Conservation (phyloP, 1,140 invertebrate genomes). For the Brachionus rotundiformis region DNA sequence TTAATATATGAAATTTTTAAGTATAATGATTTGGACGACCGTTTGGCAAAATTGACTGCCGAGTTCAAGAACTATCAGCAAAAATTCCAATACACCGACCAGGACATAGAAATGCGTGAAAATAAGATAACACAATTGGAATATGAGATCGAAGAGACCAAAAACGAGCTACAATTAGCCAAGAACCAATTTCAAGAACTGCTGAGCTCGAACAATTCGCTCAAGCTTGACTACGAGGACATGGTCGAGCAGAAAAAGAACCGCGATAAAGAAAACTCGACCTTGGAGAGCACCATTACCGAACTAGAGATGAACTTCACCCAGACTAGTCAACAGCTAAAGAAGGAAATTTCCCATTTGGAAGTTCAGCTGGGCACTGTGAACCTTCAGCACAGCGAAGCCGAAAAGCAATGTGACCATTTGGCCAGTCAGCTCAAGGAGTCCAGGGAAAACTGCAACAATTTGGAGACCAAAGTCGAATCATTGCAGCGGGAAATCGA, state of each 20-base stretch:
- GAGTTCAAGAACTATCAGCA: conserved; percentile 59
- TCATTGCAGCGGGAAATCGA: background rate
- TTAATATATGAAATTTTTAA: background rate
- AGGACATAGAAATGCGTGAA: conserved; percentile 57
- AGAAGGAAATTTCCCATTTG: conserved; percentile 55
- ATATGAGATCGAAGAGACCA: conserved; percentile 58
- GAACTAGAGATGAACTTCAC: conserved; percentile 61
- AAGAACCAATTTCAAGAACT: conserved; percentile 56
- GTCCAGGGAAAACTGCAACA: conserved; percentile 16
- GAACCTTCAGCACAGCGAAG: background rate
- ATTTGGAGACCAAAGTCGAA: conserved; percentile 4
- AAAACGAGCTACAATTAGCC: conserved; percentile 56
- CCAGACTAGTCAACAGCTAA: conserved; percentile 59
- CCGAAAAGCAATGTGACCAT: background rate
- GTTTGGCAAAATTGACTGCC: conserved; percentile 61
- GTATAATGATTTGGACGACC: conserved; percentile 58
- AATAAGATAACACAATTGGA: conserved; percentile 59
- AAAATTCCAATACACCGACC: conserved; percentile 57
- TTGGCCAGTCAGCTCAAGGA: conserved; percentile 1
- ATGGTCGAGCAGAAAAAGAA: conserved; percentile 59
- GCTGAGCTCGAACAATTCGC: conserved; percentile 56
- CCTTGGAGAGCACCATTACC: conserved; percentile 59
- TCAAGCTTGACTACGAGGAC: conserved; percentile 58
- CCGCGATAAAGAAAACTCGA: conserved; percentile 59
- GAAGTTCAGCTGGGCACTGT: background rate